Conservation (phyloP, 2,888 invertebrate species). For the Epistrophe grossulariae region DNA sequence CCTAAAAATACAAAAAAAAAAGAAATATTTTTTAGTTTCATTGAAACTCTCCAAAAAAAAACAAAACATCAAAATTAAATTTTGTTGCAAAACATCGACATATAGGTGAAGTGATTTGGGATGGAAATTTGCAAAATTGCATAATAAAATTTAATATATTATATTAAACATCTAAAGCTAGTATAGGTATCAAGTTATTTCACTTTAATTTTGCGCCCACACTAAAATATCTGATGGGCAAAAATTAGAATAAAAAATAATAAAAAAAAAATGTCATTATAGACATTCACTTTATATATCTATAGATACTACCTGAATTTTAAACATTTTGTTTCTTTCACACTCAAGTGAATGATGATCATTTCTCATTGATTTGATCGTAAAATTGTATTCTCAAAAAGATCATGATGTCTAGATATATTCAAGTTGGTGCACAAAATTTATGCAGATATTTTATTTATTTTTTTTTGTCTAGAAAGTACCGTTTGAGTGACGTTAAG, state of each 20-base stretch:
- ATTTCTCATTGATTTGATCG: conserved; percentile 35
- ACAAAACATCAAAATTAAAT: conserved; percentile 6
- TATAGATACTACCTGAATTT: conserved; percentile 16
- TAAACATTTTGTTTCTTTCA: conserved; percentile 44
- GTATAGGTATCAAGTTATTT: conserved; percentile 36
- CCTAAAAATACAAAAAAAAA: conserved; percentile 79
- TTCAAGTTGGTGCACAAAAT: neutral
- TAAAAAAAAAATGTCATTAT: conserved; percentile 1
- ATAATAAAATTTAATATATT: neutral
- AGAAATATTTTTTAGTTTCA: conserved; percentile 35
- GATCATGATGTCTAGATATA: conserved; percentile 15
- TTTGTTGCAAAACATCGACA: conserved; percentile 60
- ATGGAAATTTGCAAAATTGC: conserved; percentile 42
- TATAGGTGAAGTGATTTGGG: conserved; percentile 7
- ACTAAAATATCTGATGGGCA: conserved; percentile 26
- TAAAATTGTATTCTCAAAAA: conserved; percentile 25
- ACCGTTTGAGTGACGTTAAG: conserved; percentile 3
- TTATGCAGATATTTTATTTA: conserved; percentile 15
- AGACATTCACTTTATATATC: conserved; percentile 14
- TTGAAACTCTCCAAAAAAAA: neutral
- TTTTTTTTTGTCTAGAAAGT: neutral
- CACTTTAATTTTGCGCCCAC: conserved; percentile 65
- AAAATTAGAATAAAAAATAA: conserved; percentile 28
- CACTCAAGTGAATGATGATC: conserved; percentile 30
- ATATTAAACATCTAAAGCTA: conserved; percentile 22